These are phyloP conservation scores for Drosophila bifasciata DNA, from an alignment of 1,140 invertebrate genomes.

Conservation along the genomic window DNA sequence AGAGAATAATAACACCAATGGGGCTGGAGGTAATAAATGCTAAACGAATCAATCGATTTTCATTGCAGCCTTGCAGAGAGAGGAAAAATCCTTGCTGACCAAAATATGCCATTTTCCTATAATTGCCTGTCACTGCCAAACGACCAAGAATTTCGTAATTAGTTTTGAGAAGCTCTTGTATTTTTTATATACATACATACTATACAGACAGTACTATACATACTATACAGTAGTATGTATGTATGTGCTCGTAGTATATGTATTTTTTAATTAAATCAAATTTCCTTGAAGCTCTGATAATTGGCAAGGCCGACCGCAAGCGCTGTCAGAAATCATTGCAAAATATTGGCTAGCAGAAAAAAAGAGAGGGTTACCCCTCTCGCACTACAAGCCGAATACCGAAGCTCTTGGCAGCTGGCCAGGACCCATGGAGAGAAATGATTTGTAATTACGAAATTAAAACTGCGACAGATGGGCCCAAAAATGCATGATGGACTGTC, in stretches of 20 bases:
- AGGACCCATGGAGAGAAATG: conserved; percentile 40
- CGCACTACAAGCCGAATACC: too few relatives aligned
- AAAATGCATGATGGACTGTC: conserved; percentile 73
- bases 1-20: too few relatives aligned
- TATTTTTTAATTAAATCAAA: conserved; percentile 66
- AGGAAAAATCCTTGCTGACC: conserved; percentile 9
- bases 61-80: neutral
- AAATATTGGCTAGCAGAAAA: conserved; percentile 62
- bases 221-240: too few relatives aligned
- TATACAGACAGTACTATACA: too few relatives aligned
- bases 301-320: conserved; percentile 46
- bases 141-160: conserved; percentile 43
- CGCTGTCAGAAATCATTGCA: conserved; percentile 74
- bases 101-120: conserved; percentile 32
- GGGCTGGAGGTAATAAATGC: neutral
- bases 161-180: conserved; percentile 34
- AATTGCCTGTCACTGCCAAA: conserved; percentile 51
- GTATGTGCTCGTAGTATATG: neutral
- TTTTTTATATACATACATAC: neutral
- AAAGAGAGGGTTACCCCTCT: too few relatives aligned
- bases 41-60: conserved; percentile 31
- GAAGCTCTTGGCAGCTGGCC: too few relatives aligned
- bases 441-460: conserved; percentile 81
- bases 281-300: conserved; percentile 55
- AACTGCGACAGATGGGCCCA: conserved; percentile 68